These are phyloP conservation scores for Trissolcus basalis DNA, from an alignment of 1,140 invertebrate species.

Conservation along the genomic window DNA sequence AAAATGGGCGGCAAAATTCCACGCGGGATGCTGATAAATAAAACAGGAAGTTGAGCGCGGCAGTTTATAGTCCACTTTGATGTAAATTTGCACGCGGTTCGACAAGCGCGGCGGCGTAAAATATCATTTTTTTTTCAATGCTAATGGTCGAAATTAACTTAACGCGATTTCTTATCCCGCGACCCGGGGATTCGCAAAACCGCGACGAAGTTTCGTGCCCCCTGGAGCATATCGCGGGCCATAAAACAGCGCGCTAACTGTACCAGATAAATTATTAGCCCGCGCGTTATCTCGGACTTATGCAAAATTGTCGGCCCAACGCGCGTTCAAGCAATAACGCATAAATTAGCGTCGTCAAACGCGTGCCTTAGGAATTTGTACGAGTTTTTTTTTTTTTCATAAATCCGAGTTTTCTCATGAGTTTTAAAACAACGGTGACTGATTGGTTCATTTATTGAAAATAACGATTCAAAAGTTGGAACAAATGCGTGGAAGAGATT, in stretches of 20 bases:
- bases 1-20: too few species aligned
- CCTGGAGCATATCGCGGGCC: conserved; percentile 33
- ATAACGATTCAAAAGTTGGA: too few species aligned
- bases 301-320: conserved; percentile 25
- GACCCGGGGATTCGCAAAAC: conserved; percentile 14
- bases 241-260: conserved; percentile 38
- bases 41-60: too few species aligned
- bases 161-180: conserved; percentile 29
- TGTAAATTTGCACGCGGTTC: too few species aligned
- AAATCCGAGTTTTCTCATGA: too few species aligned
- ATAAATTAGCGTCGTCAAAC: conserved; percentile 24
- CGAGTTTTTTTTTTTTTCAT: background rate
- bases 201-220: conserved; percentile 28
- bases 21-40: too few species aligned
- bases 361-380: conserved; percentile 6
- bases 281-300: conserved; percentile 19
- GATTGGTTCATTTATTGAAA: too few species aligned
- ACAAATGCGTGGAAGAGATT: too few species aligned
- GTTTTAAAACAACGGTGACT: too few species aligned
- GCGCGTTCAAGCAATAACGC: conserved; percentile 24
- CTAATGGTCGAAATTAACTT: conserved; percentile 44
- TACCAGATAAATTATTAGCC: conserved; percentile 42
- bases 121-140: conserved; percentile 18
- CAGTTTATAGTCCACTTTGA: too few species aligned
- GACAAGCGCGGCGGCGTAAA: too few species aligned